Evolutionary conservation across 2,113 vertebrate genomes (phyloP).

Genomic region (Trichechus manatus): DNA sequence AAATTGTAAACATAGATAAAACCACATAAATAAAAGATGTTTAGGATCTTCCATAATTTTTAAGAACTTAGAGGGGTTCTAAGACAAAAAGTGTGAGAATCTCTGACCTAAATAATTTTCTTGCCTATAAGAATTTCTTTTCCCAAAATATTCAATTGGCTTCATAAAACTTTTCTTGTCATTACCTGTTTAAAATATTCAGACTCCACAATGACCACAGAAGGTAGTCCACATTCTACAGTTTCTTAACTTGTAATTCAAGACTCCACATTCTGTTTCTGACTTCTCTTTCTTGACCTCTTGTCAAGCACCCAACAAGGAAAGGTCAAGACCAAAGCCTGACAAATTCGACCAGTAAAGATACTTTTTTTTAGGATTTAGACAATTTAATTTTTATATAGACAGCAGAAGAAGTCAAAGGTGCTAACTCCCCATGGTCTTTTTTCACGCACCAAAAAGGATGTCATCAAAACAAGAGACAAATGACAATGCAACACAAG

Average conservation of each 20-base stretch:
- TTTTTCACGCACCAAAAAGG: not conserved
- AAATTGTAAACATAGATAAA: not conserved
- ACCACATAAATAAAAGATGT: not conserved
- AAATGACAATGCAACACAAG: not conserved
- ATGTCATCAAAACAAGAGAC: not conserved
- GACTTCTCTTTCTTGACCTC: not conserved
- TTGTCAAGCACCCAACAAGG: not conserved
- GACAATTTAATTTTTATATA: not conserved
- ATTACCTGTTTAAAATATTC: constrained; percentile 14
- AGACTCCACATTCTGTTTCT: not conserved
- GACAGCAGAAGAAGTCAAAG: not conserved
- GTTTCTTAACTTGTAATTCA: not conserved
- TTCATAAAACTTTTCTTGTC: not conserved
- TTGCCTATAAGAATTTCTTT: not conserved
- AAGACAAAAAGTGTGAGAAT: not conserved
- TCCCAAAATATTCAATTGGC: not conserved
- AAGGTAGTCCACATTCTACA: not conserved
- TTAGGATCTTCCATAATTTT: not conserved
- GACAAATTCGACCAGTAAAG: not conserved
- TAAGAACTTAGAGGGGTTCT: not conserved
- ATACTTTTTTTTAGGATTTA: not conserved
- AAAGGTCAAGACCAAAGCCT: not conserved
- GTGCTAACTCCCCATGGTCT: not conserved
- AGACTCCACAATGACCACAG: not conserved
- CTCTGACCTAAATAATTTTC: not conserved